Conservation (phyloP, 2,113 vertebrate genomes). For the Galbula dea region DNA sequence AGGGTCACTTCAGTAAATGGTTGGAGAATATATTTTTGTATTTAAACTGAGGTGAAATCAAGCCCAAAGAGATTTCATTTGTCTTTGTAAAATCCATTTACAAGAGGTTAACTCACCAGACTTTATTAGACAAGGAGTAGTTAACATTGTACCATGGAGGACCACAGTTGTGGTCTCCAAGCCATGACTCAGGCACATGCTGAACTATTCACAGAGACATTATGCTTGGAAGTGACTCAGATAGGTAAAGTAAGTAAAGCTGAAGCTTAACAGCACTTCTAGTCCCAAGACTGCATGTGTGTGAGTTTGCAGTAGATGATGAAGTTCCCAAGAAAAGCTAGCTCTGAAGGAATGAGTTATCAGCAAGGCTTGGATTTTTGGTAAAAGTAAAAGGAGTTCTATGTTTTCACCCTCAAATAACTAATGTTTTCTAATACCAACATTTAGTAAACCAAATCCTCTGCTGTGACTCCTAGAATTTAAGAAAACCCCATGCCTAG, state of each 20-base stretch:
- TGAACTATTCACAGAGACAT: neutral
- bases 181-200: neutral
- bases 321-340: neutral
- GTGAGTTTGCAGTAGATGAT: neutral
- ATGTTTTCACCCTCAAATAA: neutral
- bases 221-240: neutral
- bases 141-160: neutral
- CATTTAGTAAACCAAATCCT: neutral
- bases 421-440: neutral
- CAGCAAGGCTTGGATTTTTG: neutral
- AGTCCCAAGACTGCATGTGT: neutral
- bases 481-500: accelerated
- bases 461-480: neutral
- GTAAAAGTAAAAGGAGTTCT: neutral
- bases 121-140: neutral
- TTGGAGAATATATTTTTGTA: neutral
- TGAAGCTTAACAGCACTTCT: neutral
- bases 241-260: neutral
- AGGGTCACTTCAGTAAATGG: neutral
- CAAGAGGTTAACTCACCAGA: neutral
- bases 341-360: neutral
- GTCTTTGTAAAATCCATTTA: neutral
- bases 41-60: neutral
- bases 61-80: neutral
- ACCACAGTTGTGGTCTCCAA: neutral